Percentiles rank a stretch among this genome's conserved stretches.
phyloP scores from a whole-genome alignment of 2,797 vertebrate genomes.

The Pangasius krempfi region DNA sequence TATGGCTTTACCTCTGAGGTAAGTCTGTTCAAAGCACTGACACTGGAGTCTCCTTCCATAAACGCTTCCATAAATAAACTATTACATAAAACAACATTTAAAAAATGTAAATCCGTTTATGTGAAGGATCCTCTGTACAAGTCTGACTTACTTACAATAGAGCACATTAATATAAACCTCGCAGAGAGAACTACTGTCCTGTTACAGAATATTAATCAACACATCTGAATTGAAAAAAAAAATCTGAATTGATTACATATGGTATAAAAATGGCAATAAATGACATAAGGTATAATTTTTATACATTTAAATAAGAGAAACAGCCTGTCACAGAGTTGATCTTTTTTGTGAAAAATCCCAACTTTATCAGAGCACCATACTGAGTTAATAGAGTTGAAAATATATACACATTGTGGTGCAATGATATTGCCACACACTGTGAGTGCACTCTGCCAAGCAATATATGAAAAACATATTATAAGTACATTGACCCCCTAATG shows the following conservation, averaged over 20 bases:
- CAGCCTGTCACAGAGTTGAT: background rate
- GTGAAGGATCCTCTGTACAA: background rate
- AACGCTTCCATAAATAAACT: background rate
- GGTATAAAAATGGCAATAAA: background rate
- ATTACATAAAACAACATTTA: background rate
- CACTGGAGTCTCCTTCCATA: background rate
- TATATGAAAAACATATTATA: background rate
- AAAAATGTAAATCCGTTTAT: background rate
- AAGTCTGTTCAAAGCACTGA: background rate
- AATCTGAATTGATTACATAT: background rate
- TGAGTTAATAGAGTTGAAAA: background rate
- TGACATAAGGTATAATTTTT: background rate
- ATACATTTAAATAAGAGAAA: background rate
- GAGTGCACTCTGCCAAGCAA: background rate
- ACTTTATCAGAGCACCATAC: background rate
- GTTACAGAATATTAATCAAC: background rate
- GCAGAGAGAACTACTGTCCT: background rate
- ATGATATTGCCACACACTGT: background rate
- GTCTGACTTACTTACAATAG: background rate
- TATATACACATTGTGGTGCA: background rate
- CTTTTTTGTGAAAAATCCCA: background rate
- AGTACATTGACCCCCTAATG: background rate
- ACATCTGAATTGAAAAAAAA: background rate
- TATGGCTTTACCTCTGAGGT: background rate
- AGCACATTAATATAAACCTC: background rate